Conservation (phyloP, 2,113 vertebrate genomes). For the Ameiurus melas region DNA sequence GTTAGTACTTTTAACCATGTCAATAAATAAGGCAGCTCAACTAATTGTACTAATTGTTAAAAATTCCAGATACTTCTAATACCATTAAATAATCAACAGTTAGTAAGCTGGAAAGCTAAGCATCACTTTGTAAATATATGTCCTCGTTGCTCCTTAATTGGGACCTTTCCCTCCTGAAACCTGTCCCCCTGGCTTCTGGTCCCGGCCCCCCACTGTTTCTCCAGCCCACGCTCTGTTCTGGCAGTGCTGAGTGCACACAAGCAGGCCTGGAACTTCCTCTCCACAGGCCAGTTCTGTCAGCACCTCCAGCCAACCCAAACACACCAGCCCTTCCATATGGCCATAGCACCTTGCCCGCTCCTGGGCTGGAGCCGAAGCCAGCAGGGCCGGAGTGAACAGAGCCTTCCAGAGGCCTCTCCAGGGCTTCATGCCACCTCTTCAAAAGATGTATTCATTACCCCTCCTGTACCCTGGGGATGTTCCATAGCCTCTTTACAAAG, state of each 20-base stretch:
- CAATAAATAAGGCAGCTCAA: neutral
- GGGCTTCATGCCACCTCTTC: conserved; percentile 39
- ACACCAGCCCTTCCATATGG: conserved; percentile 60
- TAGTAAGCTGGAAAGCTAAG: conserved; percentile 2
- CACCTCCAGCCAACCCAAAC: conserved; percentile 58
- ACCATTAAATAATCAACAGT: neutral
- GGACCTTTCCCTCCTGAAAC: conserved; percentile 15
- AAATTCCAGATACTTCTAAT: neutral
- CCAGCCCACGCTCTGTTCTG: conserved; percentile 43
- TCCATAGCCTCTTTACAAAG: conserved; percentile 50
- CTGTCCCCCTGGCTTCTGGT: conserved; percentile 19
- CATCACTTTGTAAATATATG: conserved; percentile 13
- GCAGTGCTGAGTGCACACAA: conserved; percentile 41
- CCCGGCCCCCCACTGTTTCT: conserved; percentile 26
- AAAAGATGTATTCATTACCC: conserved; percentile 56
- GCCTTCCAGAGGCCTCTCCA: conserved; percentile 45
- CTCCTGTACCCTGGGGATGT: conserved; percentile 42
- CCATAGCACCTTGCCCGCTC: conserved; percentile 45
- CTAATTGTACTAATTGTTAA: neutral
- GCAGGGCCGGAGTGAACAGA: conserved; percentile 29
- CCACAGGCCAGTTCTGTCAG: conserved; percentile 53
- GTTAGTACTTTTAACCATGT: neutral
- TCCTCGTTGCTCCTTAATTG: conserved; percentile 24
- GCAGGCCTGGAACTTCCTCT: conserved; percentile 48
- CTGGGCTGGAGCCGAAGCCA: conserved; percentile 37